Percentiles rank a stretch among this genome's conserved stretches.
Evolutionary conservation across 2,888 invertebrate genomes (phyloP).

Genomic region (Mythimna loreyi): DNA sequence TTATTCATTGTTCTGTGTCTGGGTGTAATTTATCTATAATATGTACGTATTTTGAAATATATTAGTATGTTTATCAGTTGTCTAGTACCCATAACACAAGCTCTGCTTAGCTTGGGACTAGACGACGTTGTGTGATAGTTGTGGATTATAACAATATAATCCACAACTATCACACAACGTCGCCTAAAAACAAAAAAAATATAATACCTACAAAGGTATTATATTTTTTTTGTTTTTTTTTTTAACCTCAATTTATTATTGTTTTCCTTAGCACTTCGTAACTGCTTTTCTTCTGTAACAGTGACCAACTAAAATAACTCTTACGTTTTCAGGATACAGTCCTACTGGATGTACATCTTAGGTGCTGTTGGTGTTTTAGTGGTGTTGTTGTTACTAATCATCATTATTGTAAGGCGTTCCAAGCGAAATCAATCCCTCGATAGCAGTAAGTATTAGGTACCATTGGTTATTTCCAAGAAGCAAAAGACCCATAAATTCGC

Average conservation of each 20-base stretch:
- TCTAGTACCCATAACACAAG: no score
- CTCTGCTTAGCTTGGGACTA: no score
- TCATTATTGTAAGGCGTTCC: slow-evolving; percentile 9
- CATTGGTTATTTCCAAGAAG: not conserved
- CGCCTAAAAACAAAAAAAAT: no score
- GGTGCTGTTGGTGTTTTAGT: not conserved
- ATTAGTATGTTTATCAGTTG: no score
- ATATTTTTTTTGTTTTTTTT: not conserved
- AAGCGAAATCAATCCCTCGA: slow-evolving; percentile 18
- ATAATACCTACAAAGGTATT: no score
- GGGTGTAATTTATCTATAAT: no score
- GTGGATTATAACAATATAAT: no score
- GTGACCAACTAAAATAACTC: not conserved
- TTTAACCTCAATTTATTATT: not conserved
- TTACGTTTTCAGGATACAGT: slow-evolving; percentile 33
- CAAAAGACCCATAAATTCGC: no score
- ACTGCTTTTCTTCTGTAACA: not conserved
- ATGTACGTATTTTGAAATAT: no score
- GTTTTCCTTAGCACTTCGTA: not conserved
- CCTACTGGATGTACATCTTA: slow-evolving; percentile 38
- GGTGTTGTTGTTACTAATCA: not conserved
- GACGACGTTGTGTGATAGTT: no score
- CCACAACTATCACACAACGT: no score
- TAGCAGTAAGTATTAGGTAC: slow-evolving; percentile 22
- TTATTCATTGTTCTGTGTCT: no score